phyloP scores from a whole-genome alignment of 2,888 invertebrate genomes.

The Adela reaumurella region DNA sequence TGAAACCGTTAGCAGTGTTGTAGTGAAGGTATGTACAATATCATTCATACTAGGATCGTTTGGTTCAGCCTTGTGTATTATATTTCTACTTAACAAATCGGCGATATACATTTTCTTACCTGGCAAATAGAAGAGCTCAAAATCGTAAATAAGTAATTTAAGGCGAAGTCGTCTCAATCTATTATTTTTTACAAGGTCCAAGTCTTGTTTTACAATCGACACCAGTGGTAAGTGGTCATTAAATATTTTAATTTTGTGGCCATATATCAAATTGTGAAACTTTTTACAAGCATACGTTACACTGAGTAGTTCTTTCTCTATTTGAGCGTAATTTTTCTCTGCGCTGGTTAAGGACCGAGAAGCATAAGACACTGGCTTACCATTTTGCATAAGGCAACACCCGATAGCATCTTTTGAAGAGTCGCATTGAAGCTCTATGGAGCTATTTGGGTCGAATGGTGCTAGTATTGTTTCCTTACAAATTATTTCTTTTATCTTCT shows the following conservation, averaged over 20 bases:
- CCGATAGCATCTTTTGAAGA: slow-evolving; percentile 12
- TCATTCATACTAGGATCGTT: not conserved
- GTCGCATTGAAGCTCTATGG: slow-evolving; percentile 8
- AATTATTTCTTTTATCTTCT: not conserved
- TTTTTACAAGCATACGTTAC: slow-evolving; percentile 13
- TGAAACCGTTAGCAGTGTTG: slow-evolving; percentile 12
- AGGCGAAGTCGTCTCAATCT: slow-evolving; percentile 13
- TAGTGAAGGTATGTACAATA: not conserved
- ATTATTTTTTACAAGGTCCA: slow-evolving; percentile 11
- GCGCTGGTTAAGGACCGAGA: not conserved
- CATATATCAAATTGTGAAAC: slow-evolving; percentile 14
- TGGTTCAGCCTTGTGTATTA: not conserved
- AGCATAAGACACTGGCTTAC: slow-evolving; percentile 5
- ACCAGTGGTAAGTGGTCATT: slow-evolving; percentile 11
- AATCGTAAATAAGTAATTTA: slow-evolving; percentile 13
- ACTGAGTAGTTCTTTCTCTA: slow-evolving; percentile 15
- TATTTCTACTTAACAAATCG: slow-evolving; percentile 6
- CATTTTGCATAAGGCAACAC: slow-evolving; percentile 7
- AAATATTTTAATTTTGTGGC: slow-evolving; percentile 6
- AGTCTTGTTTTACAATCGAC: slow-evolving; percentile 7
- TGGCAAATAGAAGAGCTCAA: slow-evolving; percentile 13
- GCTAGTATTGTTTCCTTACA: slow-evolving; percentile 4
- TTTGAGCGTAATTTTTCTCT: slow-evolving; percentile 9
- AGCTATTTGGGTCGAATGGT: not conserved
- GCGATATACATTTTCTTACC: slow-evolving; percentile 13